Conservation (phyloP, 2,113 vertebrate species). For the Phaethon lepturus region DNA sequence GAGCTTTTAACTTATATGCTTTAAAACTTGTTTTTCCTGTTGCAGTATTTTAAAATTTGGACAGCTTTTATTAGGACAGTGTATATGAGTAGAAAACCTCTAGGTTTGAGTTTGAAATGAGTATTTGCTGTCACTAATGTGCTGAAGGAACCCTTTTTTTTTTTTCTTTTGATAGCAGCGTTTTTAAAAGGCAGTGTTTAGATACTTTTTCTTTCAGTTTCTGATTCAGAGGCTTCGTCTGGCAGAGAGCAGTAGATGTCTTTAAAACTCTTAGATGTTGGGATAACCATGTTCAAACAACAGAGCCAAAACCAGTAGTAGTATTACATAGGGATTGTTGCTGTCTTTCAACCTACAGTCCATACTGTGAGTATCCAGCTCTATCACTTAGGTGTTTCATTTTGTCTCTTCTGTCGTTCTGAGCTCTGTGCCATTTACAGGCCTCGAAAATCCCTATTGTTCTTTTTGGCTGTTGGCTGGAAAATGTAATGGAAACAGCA, state of each 20-base stretch:
- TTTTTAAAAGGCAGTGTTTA: background rate
- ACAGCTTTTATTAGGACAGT: background rate
- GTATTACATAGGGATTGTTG: background rate
- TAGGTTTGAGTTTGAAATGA: background rate
- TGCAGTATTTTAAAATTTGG: background rate
- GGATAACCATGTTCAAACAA: background rate
- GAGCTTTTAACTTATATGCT: background rate
- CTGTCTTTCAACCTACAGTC: background rate
- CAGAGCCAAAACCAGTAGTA: background rate
- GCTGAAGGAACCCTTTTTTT: background rate
- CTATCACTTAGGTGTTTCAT: background rate
- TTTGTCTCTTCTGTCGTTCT: background rate
- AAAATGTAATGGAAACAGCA: background rate
- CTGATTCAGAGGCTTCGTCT: background rate
- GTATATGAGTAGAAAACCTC: background rate
- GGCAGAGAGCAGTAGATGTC: background rate
- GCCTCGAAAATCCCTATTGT: background rate
- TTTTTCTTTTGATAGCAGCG: rapidly evolving
- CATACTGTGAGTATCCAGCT: background rate
- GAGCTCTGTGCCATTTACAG: background rate
- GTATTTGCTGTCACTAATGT: background rate
- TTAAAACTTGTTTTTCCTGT: background rate
- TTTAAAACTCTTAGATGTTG: background rate
- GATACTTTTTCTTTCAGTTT: background rate
- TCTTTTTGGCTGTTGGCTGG: background rate